Evolutionary conservation across 1,140 invertebrate genomes (phyloP).

Genomic region (Dreissena polymorpha): DNA sequence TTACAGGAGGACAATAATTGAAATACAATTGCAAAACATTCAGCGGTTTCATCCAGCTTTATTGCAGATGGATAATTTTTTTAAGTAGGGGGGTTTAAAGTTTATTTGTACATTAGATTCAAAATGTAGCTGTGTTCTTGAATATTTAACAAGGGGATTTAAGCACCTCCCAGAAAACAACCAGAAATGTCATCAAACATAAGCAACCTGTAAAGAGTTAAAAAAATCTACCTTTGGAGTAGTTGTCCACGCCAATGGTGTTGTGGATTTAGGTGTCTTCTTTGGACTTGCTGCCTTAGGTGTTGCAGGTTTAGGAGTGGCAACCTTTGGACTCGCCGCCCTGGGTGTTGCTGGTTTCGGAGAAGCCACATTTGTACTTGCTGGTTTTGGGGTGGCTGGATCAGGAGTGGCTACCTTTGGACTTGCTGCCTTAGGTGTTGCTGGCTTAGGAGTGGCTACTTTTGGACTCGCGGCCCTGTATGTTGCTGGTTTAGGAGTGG

Average conservation of each 20-base stretch:
- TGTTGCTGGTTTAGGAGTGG: slow-evolving; percentile 17
- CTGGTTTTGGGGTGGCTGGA: slow-evolving; percentile 34
- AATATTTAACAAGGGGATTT: no score
- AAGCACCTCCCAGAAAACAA: no score
- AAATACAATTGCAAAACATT: no score
- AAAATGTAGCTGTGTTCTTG: no score
- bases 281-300: slow-evolving; percentile 11
- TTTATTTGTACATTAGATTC: no score
- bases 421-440: not conserved
- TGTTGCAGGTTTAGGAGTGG: slow-evolving; percentile 19
- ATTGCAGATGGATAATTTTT: no score
- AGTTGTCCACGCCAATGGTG: not conserved
- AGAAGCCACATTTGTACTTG: slow-evolving; percentile 1
- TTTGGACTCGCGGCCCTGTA: not conserved
- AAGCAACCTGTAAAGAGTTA: not conserved
- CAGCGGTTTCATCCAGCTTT: no score
- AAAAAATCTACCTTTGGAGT: slow-evolving; percentile 19
- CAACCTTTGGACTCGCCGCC: slow-evolving; percentile 1
- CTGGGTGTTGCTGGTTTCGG: slow-evolving; percentile 43
- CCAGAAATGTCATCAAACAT: no score
- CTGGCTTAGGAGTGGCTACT: slow-evolving; percentile 2
- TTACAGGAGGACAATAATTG: no score
- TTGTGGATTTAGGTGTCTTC: slow-evolving; percentile 21
- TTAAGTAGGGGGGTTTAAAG: no score
- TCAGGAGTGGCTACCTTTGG: slow-evolving; percentile 21